Base-by-base conservation (phyloP, 2,797 vertebrate genomes). In the Tolypeutes matacus region DNA sequence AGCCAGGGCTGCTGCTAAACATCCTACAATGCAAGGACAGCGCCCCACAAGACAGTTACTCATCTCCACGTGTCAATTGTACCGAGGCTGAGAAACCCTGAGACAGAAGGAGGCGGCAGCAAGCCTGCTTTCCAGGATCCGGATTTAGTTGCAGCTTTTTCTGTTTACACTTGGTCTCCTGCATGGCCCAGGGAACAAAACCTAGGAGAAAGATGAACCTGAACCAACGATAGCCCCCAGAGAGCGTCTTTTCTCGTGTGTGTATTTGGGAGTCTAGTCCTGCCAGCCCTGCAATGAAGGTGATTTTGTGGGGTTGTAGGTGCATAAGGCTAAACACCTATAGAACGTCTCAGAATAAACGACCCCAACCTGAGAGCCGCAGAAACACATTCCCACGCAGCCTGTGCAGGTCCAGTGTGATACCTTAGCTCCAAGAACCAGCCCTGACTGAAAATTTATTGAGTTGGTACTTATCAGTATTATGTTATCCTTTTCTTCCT, bases 401-500 rank as follows among this genome's bases (percentile, higher is more conserved):
- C 9, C 0, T 0, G 3, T 9, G 11, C 0, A 31, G n/a, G 60
- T 65, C 14, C 1, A 17, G 56, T 78, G 60, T 34, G 65, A 49
- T 13, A 1, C 67, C 25, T 76, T 56, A n/a, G 14, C 21, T 39
- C 31, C 13, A 27, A 65, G 29, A 65, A 65, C 64, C 25, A n/a
- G 7, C 29, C 31, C 64, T 65, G 51, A 14, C 0, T 21, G 49
- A 67, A 90, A n/a, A 51, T 82, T 56, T 53, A 49, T 67, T 42
- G 27, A 36, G 31, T 53, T 62, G 56, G 8, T 46, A 53, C n/a
- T 69, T 93, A 39, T 9, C 58, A 78, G 49, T n/a, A 36, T 93
- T 92, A 25, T n/a, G 29, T 31, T 18, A 73, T 31, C 51, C 20
- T 89, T 34, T 9, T 23, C 12, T 69, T 58, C 77, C 11, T 85